phyloP scores from a whole-genome alignment of 2,797 vertebrate genomes.

The Odontamblyopus lacepedii region DNA sequence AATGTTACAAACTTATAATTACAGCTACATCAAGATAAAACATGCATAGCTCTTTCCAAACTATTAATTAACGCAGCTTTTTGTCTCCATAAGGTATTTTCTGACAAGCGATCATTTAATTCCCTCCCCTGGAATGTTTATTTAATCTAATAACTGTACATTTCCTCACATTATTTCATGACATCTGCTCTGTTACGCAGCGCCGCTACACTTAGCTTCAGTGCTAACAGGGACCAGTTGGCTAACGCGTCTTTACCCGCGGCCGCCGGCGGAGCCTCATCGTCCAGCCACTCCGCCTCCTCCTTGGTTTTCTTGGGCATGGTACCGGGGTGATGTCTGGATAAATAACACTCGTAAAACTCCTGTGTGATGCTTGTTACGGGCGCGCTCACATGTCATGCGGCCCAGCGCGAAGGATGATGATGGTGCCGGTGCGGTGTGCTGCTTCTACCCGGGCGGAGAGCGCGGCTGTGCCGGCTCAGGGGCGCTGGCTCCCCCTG shows the following conservation, averaged over 20 bases:
- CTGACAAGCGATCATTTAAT: no score
- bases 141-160: neutral
- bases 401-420: constrained; percentile 34
- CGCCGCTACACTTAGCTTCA: neutral
- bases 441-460: constrained; percentile 4
- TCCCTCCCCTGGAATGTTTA: neutral
- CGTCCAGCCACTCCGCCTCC: constrained; percentile 76
- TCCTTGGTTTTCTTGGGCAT: constrained; percentile 82
- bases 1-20: neutral
- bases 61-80: neutral
- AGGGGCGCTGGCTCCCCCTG: neutral
- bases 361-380: neutral
- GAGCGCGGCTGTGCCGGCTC: neutral
- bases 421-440: constrained; percentile 16
- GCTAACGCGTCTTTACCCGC: constrained; percentile 38
- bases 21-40: no score
- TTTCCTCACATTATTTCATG: neutral
- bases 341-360: neutral
- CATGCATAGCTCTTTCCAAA: neutral
- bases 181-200: neutral
- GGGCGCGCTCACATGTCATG: constrained; percentile 45
- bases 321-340: neutral
- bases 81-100: neutral
- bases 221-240: neutral
- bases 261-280: constrained; percentile 62